These are phyloP conservation scores for Carlito syrichta DNA, from an alignment of 2,113 vertebrate genomes.

Conservation along the genomic window DNA sequence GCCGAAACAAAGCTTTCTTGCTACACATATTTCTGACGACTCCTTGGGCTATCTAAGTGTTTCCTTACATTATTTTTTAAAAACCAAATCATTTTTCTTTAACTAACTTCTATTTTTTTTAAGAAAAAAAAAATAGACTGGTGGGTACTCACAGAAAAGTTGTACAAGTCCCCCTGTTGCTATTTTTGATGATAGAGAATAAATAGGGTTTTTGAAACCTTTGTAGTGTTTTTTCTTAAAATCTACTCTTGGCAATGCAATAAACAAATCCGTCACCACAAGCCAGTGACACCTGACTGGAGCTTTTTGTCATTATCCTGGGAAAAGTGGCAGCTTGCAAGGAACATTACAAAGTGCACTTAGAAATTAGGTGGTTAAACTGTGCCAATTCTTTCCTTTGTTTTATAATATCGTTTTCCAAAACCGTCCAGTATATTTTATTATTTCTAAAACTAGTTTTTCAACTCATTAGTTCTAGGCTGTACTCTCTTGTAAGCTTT, in stretches of 20 bases:
- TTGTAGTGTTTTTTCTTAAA: slow-evolving; percentile 81
- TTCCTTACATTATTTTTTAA: slow-evolving; percentile 85
- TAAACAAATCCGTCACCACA: slow-evolving; percentile 79
- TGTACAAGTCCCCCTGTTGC: slow-evolving; percentile 81
- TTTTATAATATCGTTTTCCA: slow-evolving; percentile 76
- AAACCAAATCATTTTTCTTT: slow-evolving; percentile 82
- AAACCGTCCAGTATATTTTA: slow-evolving; percentile 71
- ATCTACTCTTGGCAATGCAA: slow-evolving; percentile 84
- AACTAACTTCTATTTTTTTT: slow-evolving; percentile 83
- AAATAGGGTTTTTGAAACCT: slow-evolving; percentile 83
- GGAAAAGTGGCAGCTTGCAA: slow-evolving; percentile 78
- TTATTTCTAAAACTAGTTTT: slow-evolving; percentile 79
- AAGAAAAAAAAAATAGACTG: slow-evolving; percentile 81
- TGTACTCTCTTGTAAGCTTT: slow-evolving; percentile 76
- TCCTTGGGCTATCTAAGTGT: slow-evolving; percentile 81
- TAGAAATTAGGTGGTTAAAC: slow-evolving; percentile 85
- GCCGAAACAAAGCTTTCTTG: slow-evolving; percentile 65
- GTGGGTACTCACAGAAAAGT: slow-evolving; percentile 78
- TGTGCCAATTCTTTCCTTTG: slow-evolving; percentile 75
- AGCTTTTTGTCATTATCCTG: slow-evolving; percentile 79
- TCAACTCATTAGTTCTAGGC: slow-evolving; percentile 74
- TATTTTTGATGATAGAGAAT: slow-evolving; percentile 85
- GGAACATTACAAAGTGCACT: slow-evolving; percentile 86
- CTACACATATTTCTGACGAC: slow-evolving; percentile 79
- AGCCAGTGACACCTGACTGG: slow-evolving; percentile 76